Percentiles rank a stretch among this genome's conserved stretches.
Conservation (phyloP, 2,797 vertebrate species). For the Tarsius wallacei region DNA sequence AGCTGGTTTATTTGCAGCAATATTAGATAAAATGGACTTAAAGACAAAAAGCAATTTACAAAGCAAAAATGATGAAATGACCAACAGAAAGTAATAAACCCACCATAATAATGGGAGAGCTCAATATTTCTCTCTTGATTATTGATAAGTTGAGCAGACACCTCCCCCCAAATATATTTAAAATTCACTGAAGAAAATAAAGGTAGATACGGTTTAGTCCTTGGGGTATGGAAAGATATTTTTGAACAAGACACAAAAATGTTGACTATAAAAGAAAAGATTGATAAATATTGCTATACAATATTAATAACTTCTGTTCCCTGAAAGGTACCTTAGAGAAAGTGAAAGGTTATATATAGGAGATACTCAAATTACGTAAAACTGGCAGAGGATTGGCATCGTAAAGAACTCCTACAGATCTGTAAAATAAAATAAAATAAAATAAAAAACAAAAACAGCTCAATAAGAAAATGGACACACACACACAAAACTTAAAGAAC, state of each 20-base stretch:
- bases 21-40: background rate
- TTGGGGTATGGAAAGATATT: background rate
- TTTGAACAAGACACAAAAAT: background rate
- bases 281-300: background rate
- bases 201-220: background rate
- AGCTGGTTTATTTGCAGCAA: background rate
- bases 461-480: background rate
- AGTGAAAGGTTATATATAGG: background rate
- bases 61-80: background rate
- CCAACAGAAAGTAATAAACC: background rate
- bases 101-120: background rate
- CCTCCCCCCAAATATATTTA: background rate
- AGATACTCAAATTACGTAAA: background rate
- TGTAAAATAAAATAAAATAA: background rate
- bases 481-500: too few species aligned
- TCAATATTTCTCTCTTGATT: background rate
- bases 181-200: background rate
- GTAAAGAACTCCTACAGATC: background rate
- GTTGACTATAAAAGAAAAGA: background rate
- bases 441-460: background rate
- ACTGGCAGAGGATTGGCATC: background rate
- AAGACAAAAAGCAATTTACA: slow-evolving; percentile 32
- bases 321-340: background rate
- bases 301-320: slow-evolving; percentile 36
- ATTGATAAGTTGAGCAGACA: background rate